Evolutionary conservation across 2,888 invertebrate species (phyloP), one percentile per base, ranked within the genome.

Genomic region (Notodonta dromedarius): DNA sequence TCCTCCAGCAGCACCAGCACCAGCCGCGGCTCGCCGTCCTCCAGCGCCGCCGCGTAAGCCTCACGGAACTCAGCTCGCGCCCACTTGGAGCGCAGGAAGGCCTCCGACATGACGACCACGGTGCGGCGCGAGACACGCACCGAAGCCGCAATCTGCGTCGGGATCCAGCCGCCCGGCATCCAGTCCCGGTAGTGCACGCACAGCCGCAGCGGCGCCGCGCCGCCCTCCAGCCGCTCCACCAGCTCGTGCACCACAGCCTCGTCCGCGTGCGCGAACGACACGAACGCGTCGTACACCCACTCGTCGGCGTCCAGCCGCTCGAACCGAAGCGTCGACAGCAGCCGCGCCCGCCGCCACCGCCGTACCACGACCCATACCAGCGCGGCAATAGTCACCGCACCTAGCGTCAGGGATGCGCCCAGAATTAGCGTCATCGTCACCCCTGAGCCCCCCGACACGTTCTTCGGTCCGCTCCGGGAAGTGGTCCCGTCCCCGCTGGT

Each of bases 261-360:
- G 80, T 97, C 97, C 80, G 95, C 94, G 79, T 96, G 96, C 0
- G 97, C 96, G 80, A 95, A 97, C 74, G 97, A 97, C 64, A 97
- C 94, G 83, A 97, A 97, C 0, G 96, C 97, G 82, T 97, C 97
- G 83, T 95, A 97, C 32, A 48, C 66, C 2, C 69, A 61, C 52
- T 46, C 46, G 46, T 42, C 58, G 16, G 53, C 70, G 76, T 72
- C 75, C 42, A 80, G 69, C 70, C 56, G 46, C 32, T 59, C 65
- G 46, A 58, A 67, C 58, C 52, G 60, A 69, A 46, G 46, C 11
- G n/a, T n/a, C n/a, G 5, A 4, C n/a, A n/a, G 13, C 58, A 64
- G 39, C 70, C 70, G 62, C 50, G 63, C 58, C 55, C 65, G n/a
- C 52, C 61, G 57, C 59, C 57, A 44, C 69, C 70, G 61, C 52